Evolutionary conservation across 2,113 vertebrate genomes (phyloP).

Genomic region (Plectropomus leopardus): DNA sequence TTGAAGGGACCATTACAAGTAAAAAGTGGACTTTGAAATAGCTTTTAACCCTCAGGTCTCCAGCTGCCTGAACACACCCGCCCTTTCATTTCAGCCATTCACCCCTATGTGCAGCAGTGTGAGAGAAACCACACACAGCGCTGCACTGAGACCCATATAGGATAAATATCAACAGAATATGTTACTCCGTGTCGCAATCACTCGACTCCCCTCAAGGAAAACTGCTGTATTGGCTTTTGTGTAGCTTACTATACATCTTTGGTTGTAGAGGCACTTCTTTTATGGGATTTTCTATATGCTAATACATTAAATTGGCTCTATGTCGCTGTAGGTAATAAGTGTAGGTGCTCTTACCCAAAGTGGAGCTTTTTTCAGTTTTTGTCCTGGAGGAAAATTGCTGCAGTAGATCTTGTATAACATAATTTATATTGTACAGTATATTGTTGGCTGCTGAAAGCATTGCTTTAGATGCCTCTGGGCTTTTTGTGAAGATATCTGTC

Average conservation of each 20-base stretch:
- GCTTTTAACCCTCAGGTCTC: conserved; percentile 48
- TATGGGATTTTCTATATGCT: conserved; percentile 1
- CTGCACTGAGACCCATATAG: not conserved
- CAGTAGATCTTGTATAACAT: not conserved
- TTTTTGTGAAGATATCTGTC: not conserved
- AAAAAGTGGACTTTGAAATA: conserved; percentile 46
- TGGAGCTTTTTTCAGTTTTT: not conserved
- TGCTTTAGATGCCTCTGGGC: not conserved
- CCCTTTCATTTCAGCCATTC: not conserved
- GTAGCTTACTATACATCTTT: not conserved
- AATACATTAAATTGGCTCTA: not conserved
- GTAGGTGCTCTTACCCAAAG: not conserved
- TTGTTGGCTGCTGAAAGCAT: not conserved
- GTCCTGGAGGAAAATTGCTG: not conserved
- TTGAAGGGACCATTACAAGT: conserved; percentile 53
- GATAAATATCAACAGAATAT: not conserved
- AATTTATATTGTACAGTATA: not conserved
- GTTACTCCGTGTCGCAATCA: not conserved
- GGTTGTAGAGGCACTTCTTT: not conserved
- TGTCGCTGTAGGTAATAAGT: not conserved
- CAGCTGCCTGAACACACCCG: conserved; percentile 10
- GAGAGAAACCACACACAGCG: conserved; percentile 19
- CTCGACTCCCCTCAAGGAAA: not conserved
- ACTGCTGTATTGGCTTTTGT: not conserved
- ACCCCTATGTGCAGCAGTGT: conserved; percentile 14